Base-by-base conservation (phyloP, 2,797 vertebrate species). In the Phrynocephalus vlangalii region DNA sequence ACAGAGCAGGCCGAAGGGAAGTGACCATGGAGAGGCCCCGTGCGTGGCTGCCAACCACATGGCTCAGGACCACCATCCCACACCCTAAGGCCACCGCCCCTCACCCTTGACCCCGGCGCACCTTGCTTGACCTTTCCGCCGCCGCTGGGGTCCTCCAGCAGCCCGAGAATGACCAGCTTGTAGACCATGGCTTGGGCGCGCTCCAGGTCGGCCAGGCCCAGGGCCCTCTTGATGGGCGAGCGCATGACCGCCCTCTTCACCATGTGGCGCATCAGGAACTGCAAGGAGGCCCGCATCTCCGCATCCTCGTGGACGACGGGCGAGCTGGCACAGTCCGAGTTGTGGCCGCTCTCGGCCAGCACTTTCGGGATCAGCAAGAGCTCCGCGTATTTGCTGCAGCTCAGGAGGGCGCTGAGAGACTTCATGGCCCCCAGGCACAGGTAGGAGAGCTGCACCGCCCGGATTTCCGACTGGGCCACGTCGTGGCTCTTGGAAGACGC, bases 231-330 rank as follows among this genome's bases (percentile, higher is more conserved):
- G 91, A 99, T 99, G 8, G 99, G 99, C 0, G 99, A 99, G 28
- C 99, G 98, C 98, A 99, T 98, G 89, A 99, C 98, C 0, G 98
- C 99, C 2, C 99, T 96, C 90, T 99, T 99, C 90, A 99, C 99
- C 99, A 99, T 99, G 89, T 99, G 98, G 15, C 99, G 97, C 99
- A 99, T 99, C 76, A 99, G 96, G 90, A 99, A 99, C 96, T 99
- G 99, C 94, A 99, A 94, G 2, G 99, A 98, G 0, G 98, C 98
- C 0, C 99, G 96, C 97, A 99, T 97, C 94, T 99, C 99, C 84
- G 97, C 98, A 1, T 99, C 99, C 86, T 99, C 99, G 1, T 98
- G 98, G 68, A 98, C 97, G 8, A 98, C 97, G 0, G 98, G 98
- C 0, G 98, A 98, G 56, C 97, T 96, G 0, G 97, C 96, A 6